Percentiles rank a stretch among this genome's conserved stretches.
Conservation (phyloP, 2,797 vertebrate species). For the Lutjanus campechanus region DNA sequence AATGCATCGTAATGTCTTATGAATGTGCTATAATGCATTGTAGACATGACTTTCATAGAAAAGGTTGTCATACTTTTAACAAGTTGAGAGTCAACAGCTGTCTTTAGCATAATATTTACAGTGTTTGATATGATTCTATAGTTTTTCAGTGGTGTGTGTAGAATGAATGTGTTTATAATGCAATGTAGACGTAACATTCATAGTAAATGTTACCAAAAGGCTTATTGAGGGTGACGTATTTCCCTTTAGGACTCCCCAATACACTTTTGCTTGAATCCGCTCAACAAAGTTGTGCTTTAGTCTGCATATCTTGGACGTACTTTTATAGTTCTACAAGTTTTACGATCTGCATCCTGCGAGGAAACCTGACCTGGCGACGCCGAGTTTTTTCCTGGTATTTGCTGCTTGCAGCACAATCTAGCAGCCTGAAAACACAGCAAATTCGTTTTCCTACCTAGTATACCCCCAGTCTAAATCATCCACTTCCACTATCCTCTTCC, state of each 20-base stretch:
- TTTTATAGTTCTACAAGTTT: neutral
- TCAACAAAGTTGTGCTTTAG: neutral
- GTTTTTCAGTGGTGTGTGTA: too few species aligned
- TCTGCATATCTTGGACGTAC: neutral
- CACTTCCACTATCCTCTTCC: slow-evolving; percentile 6
- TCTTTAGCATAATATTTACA: too few species aligned
- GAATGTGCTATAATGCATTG: too few species aligned
- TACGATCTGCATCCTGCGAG: neutral
- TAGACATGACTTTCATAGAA: too few species aligned
- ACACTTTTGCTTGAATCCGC: neutral
- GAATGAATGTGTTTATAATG: too few species aligned
- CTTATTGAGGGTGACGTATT: neutral
- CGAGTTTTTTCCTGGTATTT: neutral
- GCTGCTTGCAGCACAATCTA: neutral
- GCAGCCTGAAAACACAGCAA: neutral
- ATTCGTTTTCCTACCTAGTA: slow-evolving; percentile 8
- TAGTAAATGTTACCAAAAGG: too few species aligned
- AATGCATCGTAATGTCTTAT: too few species aligned
- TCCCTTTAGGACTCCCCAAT: neutral
- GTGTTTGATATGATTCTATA: too few species aligned
- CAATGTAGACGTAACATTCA: too few species aligned
- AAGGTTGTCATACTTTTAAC: too few species aligned
- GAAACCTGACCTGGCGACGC: neutral
- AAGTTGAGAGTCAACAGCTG: too few species aligned
- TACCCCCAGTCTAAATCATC: neutral